phyloP scores from a whole-genome alignment of 2,888 invertebrate genomes.

The Galerucella calmariensis region DNA sequence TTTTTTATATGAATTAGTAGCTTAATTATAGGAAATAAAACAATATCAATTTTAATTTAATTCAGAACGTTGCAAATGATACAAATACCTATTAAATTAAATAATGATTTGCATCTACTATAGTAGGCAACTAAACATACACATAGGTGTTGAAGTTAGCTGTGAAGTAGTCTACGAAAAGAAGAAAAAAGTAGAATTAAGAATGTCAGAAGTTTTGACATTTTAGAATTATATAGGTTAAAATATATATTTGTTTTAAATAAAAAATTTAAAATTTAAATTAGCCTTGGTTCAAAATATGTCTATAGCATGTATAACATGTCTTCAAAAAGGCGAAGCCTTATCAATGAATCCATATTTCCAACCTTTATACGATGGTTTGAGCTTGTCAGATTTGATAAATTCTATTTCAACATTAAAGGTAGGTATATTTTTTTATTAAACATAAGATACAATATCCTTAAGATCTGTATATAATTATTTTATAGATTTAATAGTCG shows the following conservation, averaged over 20 bases:
- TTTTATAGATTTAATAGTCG: background rate
- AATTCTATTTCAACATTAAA: slow-evolving; percentile 30
- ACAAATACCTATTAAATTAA: background rate
- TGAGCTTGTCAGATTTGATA: slow-evolving; percentile 28
- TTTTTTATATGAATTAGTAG: background rate
- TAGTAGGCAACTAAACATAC: background rate
- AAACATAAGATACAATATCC: slow-evolving; percentile 3
- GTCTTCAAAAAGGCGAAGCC: slow-evolving; percentile 26
- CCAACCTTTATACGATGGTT: slow-evolving; percentile 28
- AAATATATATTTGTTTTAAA: background rate
- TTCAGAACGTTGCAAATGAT: no score
- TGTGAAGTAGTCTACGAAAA: background rate
- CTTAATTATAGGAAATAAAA: no score
- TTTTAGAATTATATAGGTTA: background rate
- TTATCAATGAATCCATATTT: slow-evolving; percentile 30
- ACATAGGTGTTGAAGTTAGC: background rate
- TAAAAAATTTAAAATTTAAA: background rate
- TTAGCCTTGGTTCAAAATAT: slow-evolving; percentile 2
- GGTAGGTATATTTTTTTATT: slow-evolving; percentile 22
- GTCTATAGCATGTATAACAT: slow-evolving; percentile 31
- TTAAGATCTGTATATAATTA: background rate
- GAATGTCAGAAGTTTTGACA: background rate
- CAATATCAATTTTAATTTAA: no score
- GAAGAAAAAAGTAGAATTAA: background rate
- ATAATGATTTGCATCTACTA: background rate